Evolutionary conservation across 2,797 vertebrate genomes (phyloP).

Genomic region (Mormyrus proboscirostris): DNA sequence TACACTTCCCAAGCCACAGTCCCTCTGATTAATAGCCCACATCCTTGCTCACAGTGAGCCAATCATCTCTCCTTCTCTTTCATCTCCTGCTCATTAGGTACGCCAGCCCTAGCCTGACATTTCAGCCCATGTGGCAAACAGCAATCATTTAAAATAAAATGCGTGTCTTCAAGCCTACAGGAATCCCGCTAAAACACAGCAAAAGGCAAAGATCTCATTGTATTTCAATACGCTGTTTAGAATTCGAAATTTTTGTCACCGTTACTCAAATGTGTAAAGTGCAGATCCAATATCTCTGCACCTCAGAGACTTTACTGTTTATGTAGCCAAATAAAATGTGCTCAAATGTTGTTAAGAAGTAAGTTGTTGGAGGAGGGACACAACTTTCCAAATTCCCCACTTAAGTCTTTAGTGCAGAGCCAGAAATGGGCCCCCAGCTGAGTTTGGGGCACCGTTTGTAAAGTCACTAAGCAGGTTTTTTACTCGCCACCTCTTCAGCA

Average conservation of each 20-base stretch:
- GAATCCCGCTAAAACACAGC: not conserved
- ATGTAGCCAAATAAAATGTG: not conserved
- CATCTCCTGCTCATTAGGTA: constrained; percentile 50
- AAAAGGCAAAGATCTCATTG: not conserved
- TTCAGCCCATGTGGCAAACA: constrained; percentile 42
- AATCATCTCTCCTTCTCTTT: constrained; percentile 40
- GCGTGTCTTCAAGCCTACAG: not conserved
- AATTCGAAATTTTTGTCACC: not conserved
- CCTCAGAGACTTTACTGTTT: not conserved
- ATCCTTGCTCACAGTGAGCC: constrained; percentile 17
- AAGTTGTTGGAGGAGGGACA: not conserved
- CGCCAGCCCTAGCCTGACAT: constrained; percentile 37
- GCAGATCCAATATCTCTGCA: not conserved
- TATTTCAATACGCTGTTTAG: not conserved
- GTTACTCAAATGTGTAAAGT: not conserved
- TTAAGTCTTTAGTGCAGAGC: not conserved
- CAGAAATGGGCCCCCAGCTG: not conserved
- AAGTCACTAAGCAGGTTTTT: not conserved
- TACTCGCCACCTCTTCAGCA: too few relatives aligned
- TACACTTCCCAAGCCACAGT: not conserved
- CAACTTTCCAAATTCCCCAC: not conserved
- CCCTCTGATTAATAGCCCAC: constrained; percentile 35
- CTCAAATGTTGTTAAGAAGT: not conserved
- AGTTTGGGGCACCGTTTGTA: not conserved
- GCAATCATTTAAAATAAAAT: constrained; percentile 55